phyloP scores from a whole-genome alignment of 1,140 invertebrate species.

The Bilobella aurantiaca region DNA sequence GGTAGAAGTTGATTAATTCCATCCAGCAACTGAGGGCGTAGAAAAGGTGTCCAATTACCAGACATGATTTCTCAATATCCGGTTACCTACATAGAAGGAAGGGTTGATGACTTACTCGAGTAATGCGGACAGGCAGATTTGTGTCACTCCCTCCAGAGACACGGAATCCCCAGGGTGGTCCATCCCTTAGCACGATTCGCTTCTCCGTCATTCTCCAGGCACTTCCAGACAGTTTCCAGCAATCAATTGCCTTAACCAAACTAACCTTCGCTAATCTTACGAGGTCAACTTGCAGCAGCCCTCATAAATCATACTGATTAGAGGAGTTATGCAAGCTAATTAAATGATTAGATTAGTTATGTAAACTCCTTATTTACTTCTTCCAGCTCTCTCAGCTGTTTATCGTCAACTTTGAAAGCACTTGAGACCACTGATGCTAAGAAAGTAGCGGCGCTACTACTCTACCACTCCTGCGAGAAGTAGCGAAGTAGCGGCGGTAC shows the following conservation, averaged over 20 bases:
- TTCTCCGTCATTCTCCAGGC: constrained; percentile 35
- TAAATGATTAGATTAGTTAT: too few species aligned
- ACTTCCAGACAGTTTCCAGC: too few species aligned
- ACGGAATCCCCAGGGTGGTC: constrained; percentile 75
- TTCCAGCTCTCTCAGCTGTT: too few species aligned
- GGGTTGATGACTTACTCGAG: constrained; percentile 53
- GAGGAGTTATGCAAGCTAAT: too few species aligned
- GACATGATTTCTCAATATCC: constrained; percentile 2
- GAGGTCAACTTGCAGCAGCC: background rate
- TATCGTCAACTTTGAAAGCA: too few species aligned
- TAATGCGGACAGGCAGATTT: constrained; percentile 61
- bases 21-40: too few species aligned
- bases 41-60: background rate
- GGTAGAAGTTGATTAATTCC: too few species aligned
- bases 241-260: background rate
- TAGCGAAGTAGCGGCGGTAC: too few species aligned
- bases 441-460: too few species aligned
- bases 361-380: too few species aligned
- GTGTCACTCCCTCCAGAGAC: constrained; percentile 68
- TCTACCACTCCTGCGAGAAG: too few species aligned
- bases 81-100: constrained; percentile 8
- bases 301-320: background rate
- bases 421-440: too few species aligned
- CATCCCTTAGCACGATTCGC: constrained; percentile 62
- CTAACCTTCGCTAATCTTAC: background rate